Evolutionary conservation across 2,888 invertebrate species (phyloP), one percentile per base, ranked within the genome.

Genomic region (Polymixis lichenea): DNA sequence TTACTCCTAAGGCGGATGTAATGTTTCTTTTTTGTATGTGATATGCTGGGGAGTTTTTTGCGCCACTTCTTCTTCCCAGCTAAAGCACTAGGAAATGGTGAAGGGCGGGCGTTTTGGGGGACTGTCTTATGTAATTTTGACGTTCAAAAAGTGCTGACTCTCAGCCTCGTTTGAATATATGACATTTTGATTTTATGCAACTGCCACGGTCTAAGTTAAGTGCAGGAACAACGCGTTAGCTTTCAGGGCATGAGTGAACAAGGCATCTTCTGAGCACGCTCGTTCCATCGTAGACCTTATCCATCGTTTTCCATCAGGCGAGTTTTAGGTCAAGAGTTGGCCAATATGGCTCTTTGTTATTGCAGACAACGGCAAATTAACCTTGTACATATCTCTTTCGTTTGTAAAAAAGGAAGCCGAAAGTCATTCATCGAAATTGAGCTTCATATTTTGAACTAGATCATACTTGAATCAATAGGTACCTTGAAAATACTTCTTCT

Each of bases 1-100:
- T 79, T n/a, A 61, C 28, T 11, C n/a, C 2, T 51, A 7, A 65
- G 8, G 17, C 25, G 74, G 51, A 73, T 55, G 19, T 49, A 38
- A 15, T 38, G 22, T 28, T n/a, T 65, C 9, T 49, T 66, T 70
- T 66, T 28, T 60, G 7, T n/a, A 11, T 46, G n/a, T 70, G 25
- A 46, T 66, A 28, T 7, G 22, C 25, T n/a, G n/a, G n/a, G n/a
- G n/a, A n/a, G n/a, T n/a, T n/a, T n/a, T n/a, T n/a, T n/a, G n/a
- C n/a, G n/a, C n/a, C n/a, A n/a, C n/a, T n/a, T n/a, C n/a, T n/a
- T n/a, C n/a, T n/a, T n/a, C n/a, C n/a, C n/a, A n/a, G n/a, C n/a
- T n/a, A n/a, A n/a, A n/a, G n/a, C n/a, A n/a, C n/a, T n/a, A n/a
- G n/a, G n/a, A n/a, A n/a, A n/a, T n/a, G n/a, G n/a, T n/a, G n/a